Evolutionary conservation across 2,113 vertebrate species (phyloP), one percentile per base, ranked within the genome.

Genomic region (Dicerorhinus sumatrensis): DNA sequence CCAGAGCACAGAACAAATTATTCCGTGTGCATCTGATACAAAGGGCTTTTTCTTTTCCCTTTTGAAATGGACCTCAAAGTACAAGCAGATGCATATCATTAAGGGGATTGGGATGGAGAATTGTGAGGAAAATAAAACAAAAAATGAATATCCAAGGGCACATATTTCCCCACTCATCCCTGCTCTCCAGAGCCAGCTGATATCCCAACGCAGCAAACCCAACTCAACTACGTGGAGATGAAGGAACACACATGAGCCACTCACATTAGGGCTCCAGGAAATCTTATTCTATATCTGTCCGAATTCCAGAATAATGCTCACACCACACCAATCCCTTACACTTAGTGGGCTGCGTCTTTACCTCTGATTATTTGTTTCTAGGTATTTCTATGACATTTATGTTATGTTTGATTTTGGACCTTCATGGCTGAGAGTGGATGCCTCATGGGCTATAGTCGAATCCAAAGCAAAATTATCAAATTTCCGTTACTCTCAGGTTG

Each of bases 161-260:
- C 17, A 33, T 7, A 16, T 36, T 8, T 58, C 5, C 33, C 25
- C 54, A 16, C 25, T 58, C 11, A 27, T 25, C 10, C 25, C 6
- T 56, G 77, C 51, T 25, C 33, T 56, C 54, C 2, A 33, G 54
- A 56, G 77, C n/a, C 14, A 14, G 33, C 6, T 3, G 14, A 56
- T 20, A 56, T 18, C 42, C 11, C 51, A 25, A 4, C 3, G 46
- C 46, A 33, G 29, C 25, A 4, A 48, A 48, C 9, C 73, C 14
- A 48, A 18, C 42, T 16, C 14, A 2, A 4, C 0, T 2, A 16
- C 12, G 31, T 1, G 51, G 51, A 56, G n/a, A 23, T 1, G 51
- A 25, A 23, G 51, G 76, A 4, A 20, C 9, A 6, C 1, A 33
- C 3, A 4, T 12, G 3, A 54, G 16, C 17, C 48, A 33, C 16